Evolutionary conservation across 2,797 vertebrate species (phyloP).

Genomic region (Lepilemur ruficaudatus): DNA sequence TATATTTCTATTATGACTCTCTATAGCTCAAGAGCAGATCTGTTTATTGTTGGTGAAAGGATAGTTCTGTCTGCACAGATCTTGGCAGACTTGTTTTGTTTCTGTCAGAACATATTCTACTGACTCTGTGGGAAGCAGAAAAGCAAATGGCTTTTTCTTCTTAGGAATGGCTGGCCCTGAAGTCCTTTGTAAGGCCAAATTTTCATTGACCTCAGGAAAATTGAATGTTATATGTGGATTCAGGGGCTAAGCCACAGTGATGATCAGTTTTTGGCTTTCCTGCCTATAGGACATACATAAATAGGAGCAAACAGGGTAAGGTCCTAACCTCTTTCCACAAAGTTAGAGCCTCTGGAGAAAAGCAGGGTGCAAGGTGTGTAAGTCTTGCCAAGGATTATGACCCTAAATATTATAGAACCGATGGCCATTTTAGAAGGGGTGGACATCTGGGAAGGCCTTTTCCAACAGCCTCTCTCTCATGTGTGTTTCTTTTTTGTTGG

Average conservation of each 20-base stretch:
- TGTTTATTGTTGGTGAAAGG: slow-evolving; percentile 80
- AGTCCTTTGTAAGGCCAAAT: slow-evolving; percentile 27
- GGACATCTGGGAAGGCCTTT: neutral
- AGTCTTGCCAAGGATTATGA: neutral
- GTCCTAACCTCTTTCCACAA: neutral
- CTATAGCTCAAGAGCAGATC: slow-evolving; percentile 79
- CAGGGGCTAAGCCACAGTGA: neutral
- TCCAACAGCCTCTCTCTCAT: neutral
- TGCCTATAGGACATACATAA: neutral
- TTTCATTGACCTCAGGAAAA: slow-evolving; percentile 28
- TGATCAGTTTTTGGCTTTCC: neutral
- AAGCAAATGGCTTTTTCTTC: slow-evolving; percentile 76
- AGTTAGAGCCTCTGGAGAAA: neutral
- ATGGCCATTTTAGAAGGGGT: neutral
- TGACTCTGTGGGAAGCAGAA: slow-evolving; percentile 65
- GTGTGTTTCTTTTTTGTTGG: neutral
- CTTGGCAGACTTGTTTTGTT: slow-evolving; percentile 78
- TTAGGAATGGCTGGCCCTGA: neutral
- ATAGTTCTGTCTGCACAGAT: slow-evolving; percentile 73
- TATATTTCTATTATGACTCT: slow-evolving; percentile 83
- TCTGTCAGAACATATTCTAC: slow-evolving; percentile 74
- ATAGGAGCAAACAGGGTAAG: neutral
- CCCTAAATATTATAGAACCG: neutral
- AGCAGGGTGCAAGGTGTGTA: neutral
- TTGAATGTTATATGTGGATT: slow-evolving; percentile 23